Conservation (phyloP, 1,140 invertebrate genomes). For the Drosophila bocki region DNA sequence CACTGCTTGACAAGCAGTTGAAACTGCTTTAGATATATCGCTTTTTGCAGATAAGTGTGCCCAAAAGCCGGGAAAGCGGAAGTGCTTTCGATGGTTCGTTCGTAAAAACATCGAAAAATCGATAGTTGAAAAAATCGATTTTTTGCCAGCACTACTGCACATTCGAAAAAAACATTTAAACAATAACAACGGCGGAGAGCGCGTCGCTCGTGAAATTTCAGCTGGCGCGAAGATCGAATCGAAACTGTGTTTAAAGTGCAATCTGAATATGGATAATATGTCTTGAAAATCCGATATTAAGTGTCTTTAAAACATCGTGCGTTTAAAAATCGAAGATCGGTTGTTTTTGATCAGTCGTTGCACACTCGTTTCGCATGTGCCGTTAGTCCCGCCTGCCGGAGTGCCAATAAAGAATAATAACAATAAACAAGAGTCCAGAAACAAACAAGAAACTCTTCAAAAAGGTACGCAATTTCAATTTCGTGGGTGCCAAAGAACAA, state of each 20-base stretch:
- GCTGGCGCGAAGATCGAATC: not conserved
- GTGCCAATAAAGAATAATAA: constrained; percentile 33
- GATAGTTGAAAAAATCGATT: too few relatives aligned
- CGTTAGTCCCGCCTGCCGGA: constrained; percentile 23
- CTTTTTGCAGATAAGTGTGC: too few relatives aligned
- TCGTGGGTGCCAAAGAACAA: constrained; percentile 18
- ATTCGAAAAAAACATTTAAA: not conserved
- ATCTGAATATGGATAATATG: not conserved
- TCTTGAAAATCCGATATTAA: not conserved
- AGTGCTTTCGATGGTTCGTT: too few relatives aligned
- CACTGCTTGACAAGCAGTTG: too few relatives aligned
- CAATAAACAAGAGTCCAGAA: constrained; percentile 35
- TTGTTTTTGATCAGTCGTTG: constrained; percentile 10
- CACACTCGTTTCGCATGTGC: constrained; percentile 20
- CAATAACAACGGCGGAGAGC: not conserved
- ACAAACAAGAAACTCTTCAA: not conserved
- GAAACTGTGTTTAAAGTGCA: not conserved
- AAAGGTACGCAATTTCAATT: constrained; percentile 31
- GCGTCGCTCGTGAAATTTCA: too few relatives aligned
- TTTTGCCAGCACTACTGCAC: too few relatives aligned
- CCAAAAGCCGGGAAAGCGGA: too few relatives aligned
- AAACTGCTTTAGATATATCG: too few relatives aligned
- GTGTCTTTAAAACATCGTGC: not conserved
- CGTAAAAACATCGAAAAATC: too few relatives aligned
- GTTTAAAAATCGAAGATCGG: not conserved